A percentile compares a stretch with the other conserved stretches of the same genome.
These are phyloP conservation scores for Brachionus manjavacas DNA, from an alignment of 1,140 invertebrate species.

Conservation along the genomic window DNA sequence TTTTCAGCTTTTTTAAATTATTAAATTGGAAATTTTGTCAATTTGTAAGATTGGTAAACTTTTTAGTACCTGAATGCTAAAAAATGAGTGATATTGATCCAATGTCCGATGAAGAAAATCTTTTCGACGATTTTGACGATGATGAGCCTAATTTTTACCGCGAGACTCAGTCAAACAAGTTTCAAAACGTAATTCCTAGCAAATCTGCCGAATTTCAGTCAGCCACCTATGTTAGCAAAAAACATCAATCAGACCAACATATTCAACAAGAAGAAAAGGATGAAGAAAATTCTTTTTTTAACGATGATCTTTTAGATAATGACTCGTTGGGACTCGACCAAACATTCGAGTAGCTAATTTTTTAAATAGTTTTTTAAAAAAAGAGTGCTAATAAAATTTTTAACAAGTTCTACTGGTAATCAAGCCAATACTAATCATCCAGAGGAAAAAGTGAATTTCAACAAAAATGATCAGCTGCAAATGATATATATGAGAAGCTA, in stretches of 20 bases:
- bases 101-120: constrained; percentile 29
- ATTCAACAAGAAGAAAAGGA: background rate
- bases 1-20: background rate
- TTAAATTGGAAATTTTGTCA: background rate
- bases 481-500: constrained; percentile 54
- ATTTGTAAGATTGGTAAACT: background rate
- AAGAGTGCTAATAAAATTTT: too few relatives aligned
- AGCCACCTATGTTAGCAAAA: background rate
- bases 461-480: constrained; percentile 51
- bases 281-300: background rate
- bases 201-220: background rate
- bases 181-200: background rate
- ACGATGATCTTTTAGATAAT: constrained; percentile 11
- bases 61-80: background rate
- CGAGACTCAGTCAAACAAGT: background rate
- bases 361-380: background rate
- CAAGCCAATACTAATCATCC: constrained; percentile 46
- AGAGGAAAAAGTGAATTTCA: constrained; percentile 48
- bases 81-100: constrained; percentile 37
- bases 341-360: background rate
- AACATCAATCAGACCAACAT: background rate
- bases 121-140: background rate
- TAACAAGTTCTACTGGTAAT: background rate
- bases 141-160: background rate
- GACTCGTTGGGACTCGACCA: constrained; percentile 5